These are phyloP conservation scores for Embidobia sp. DNA, from an alignment of 2,888 invertebrate species.

Conservation along the genomic window DNA sequence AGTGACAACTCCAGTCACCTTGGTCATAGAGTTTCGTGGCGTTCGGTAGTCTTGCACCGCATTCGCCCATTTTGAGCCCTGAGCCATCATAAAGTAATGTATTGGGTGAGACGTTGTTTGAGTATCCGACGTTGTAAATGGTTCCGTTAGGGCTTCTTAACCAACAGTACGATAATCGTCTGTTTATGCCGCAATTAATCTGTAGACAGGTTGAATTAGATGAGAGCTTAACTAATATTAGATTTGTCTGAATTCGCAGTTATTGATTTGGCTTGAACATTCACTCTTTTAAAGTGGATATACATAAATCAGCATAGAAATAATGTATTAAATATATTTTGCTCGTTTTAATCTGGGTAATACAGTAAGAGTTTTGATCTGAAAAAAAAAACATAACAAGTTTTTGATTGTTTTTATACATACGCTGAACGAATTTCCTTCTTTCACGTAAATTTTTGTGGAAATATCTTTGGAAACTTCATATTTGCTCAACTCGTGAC, in stretches of 20 bases:
- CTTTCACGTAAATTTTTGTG: slow-evolving; percentile 66
- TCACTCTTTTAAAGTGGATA: no score
- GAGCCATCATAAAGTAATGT: slow-evolving; percentile 67
- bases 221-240: no score
- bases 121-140: slow-evolving; percentile 63
- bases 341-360: no score
- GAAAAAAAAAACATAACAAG: no score
- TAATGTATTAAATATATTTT: no score
- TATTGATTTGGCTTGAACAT: no score
- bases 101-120: slow-evolving; percentile 7
- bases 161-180: slow-evolving; percentile 71
- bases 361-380: no score
- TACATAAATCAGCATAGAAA: no score
- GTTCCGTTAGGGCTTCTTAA: slow-evolving; percentile 72
- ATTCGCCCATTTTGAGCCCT: slow-evolving; percentile 70
- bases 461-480: not conserved
- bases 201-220: no score
- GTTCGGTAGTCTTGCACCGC: slow-evolving; percentile 66
- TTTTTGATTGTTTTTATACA: no score
- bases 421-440: slow-evolving; percentile 66
- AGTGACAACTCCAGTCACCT: slow-evolving; percentile 72
- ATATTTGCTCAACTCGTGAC: not conserved
- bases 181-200: slow-evolving; percentile 61
- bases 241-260: no score
- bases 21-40: slow-evolving; percentile 62